Percentiles rank a stretch among this genome's conserved stretches.
phyloP scores from a whole-genome alignment of 2,113 vertebrate species.

The Tiliqua scincoides region DNA sequence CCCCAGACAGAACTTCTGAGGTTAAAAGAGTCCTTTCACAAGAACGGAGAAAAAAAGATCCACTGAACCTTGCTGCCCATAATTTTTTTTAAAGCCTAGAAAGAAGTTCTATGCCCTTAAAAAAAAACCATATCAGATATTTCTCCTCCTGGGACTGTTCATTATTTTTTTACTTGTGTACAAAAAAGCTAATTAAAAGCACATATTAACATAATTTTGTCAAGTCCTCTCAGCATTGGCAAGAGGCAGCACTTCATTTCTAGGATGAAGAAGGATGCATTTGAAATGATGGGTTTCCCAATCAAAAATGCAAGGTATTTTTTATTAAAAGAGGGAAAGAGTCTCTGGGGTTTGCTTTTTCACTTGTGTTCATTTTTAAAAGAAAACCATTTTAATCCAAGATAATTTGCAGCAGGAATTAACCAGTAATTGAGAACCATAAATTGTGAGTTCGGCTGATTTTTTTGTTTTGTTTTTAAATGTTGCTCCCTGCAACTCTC shows the following conservation, averaged over 20 bases:
- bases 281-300: constrained; percentile 12
- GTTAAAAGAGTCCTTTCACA: not conserved
- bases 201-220: constrained; percentile 39
- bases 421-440: constrained; percentile 31
- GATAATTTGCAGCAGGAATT: constrained; percentile 38
- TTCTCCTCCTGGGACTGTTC: constrained; percentile 21
- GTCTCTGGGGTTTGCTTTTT: constrained; percentile 16
- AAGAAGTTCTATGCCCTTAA: not conserved
- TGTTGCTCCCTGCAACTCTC: not conserved
- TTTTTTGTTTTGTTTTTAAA: not conserved
- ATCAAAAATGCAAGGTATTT: constrained; percentile 13
- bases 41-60: not conserved
- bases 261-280: constrained; percentile 38
- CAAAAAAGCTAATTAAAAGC: constrained; percentile 43
- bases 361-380: constrained; percentile 8
- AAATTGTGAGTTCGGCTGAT: constrained; percentile 8
- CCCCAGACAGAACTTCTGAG: not conserved
- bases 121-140: constrained; percentile 8
- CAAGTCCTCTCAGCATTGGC: constrained; percentile 26
- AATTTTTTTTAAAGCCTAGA: not conserved
- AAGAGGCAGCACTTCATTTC: constrained; percentile 34
- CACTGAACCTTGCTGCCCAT: not conserved
- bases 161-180: constrained; percentile 40
- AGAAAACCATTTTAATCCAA: constrained; percentile 13
- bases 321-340: not conserved